Conservation (phyloP, 2,113 vertebrate species). For the Larimichthys crocea region DNA sequence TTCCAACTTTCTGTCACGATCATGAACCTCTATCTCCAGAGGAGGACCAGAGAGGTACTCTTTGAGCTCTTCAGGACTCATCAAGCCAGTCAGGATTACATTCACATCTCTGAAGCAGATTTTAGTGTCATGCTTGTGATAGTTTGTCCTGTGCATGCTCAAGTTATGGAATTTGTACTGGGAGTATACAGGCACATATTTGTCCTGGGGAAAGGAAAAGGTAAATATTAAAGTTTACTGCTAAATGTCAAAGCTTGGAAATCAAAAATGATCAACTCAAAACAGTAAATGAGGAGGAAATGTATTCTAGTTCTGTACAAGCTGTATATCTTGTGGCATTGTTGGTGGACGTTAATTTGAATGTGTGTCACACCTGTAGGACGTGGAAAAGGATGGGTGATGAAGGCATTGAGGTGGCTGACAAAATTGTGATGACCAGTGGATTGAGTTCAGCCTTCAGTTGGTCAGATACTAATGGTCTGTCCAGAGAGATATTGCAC, state of each 20-base stretch:
- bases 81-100: slow-evolving; percentile 85
- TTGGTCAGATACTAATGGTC: slow-evolving; percentile 85
- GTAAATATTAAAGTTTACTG: neutral
- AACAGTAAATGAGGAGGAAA: neutral
- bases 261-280: neutral
- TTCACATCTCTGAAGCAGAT: slow-evolving; percentile 87
- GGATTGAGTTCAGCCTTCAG: slow-evolving; percentile 88
- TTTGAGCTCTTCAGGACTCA: slow-evolving; percentile 77
- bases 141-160: slow-evolving; percentile 80
- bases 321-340: too few species aligned
- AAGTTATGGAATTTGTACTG: slow-evolving; percentile 84
- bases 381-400: slow-evolving; percentile 77
- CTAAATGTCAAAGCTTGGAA: neutral
- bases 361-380: slow-evolving; percentile 82
- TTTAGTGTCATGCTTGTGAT: slow-evolving; percentile 74
- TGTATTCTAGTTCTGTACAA: neutral
- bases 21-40: slow-evolving; percentile 89
- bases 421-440: slow-evolving; percentile 85
- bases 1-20: slow-evolving; percentile 83
- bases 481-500: slow-evolving; percentile 81
- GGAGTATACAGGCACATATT: slow-evolving; percentile 88
- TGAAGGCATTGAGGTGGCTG: slow-evolving; percentile 83
- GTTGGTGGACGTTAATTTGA: neutral
- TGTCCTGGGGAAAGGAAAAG: slow-evolving; percentile 68
- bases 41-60: slow-evolving; percentile 85